Percentiles rank a stretch among this genome's conserved stretches.
Conservation (phyloP, 2,888 invertebrate genomes). For the Monopis laevigella region DNA sequence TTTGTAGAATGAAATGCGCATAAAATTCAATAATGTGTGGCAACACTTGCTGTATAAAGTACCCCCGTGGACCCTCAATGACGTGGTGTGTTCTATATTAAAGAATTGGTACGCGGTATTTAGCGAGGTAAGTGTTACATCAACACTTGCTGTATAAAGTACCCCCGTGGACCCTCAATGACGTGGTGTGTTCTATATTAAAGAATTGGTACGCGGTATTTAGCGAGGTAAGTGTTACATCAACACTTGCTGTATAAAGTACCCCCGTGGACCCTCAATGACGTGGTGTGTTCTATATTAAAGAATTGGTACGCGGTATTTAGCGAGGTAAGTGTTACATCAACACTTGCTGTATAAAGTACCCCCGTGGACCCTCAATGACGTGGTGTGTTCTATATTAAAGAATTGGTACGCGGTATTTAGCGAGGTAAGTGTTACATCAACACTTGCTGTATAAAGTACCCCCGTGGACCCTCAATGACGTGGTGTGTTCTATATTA, state of each 20-base stretch:
- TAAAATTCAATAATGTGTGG: constrained; percentile 64
- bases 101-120: constrained; percentile 71
- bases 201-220: constrained; percentile 71
- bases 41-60: constrained; percentile 57
- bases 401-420: constrained; percentile 71
- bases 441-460: constrained; percentile 57
- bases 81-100: constrained; percentile 62
- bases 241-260: constrained; percentile 57
- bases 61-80: constrained; percentile 65
- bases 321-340: constrained; percentile 30
- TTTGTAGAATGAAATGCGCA: constrained; percentile 66
- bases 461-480: constrained; percentile 65
- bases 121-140: constrained; percentile 30
- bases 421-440: constrained; percentile 30
- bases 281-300: constrained; percentile 62
- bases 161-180: constrained; percentile 65
- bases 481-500: constrained; percentile 62
- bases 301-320: constrained; percentile 71
- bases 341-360: constrained; percentile 57
- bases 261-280: constrained; percentile 65
- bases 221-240: constrained; percentile 30
- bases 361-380: constrained; percentile 65
- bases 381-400: constrained; percentile 62
- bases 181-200: constrained; percentile 62
- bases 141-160: constrained; percentile 57